These are phyloP conservation scores for Gadus chalcogrammus DNA, from an alignment of 2,113 vertebrate genomes.

Conservation along the genomic window DNA sequence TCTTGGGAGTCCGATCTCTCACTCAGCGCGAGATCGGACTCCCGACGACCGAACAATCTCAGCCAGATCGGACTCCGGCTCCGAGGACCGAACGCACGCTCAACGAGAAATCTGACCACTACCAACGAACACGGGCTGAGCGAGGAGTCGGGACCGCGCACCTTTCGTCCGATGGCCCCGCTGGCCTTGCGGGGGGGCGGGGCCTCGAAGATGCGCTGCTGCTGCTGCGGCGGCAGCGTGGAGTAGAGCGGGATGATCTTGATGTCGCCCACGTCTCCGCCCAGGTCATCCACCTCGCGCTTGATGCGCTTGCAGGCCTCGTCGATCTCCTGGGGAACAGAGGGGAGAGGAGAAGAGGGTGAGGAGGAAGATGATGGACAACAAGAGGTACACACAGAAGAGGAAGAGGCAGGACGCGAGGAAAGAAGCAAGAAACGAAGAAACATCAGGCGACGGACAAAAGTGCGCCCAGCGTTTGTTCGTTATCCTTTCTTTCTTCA, in stretches of 20 bases:
- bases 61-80: no score
- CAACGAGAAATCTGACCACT: no score
- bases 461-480: no score
- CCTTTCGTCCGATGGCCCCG: slow-evolving; percentile 94
- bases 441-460: no score
- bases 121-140: no score
- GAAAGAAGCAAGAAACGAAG: no score
- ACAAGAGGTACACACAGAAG: slow-evolving; percentile 30
- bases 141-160: slow-evolving; percentile 43
- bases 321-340: slow-evolving; percentile 85
- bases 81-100: not conserved
- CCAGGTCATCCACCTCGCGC: slow-evolving; percentile 92
- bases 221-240: slow-evolving; percentile 93
- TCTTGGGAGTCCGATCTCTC: no score
- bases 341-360: slow-evolving; percentile 5
- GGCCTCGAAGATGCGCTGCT: slow-evolving; percentile 94
- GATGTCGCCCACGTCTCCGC: slow-evolving; percentile 93
- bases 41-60: no score
- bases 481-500: no score
- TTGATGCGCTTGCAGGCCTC: slow-evolving; percentile 98
- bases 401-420: slow-evolving; percentile 2
- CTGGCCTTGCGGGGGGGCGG: slow-evolving; percentile 91
- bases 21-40: no score
- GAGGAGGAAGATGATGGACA: slow-evolving; percentile 25
- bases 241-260: slow-evolving; percentile 98